Conservation (phyloP, 1,140 invertebrate species). For the Drosophila repleta region DNA sequence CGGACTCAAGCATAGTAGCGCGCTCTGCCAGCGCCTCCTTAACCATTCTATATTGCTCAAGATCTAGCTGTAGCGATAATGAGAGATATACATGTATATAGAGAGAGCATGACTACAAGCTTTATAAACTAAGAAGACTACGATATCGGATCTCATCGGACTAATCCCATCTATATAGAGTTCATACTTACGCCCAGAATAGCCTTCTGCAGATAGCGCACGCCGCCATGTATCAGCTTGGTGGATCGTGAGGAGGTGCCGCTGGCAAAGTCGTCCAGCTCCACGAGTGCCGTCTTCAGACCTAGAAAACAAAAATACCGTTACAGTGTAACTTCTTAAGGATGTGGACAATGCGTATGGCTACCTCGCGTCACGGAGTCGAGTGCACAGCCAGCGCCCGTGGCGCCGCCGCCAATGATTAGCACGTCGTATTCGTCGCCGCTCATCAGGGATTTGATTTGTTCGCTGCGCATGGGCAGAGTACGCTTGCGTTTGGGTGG, state of each 20-base stretch:
- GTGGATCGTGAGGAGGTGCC: conserved; percentile 98
- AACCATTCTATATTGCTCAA: conserved; percentile 98
- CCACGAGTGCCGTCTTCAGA: conserved; percentile 97
- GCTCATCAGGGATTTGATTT: conserved; percentile 91
- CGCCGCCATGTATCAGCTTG: conserved; percentile 99
- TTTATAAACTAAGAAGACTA: not conserved
- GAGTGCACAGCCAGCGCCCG: conserved; percentile 95
- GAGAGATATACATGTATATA: not conserved
- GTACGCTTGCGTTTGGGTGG: conserved; percentile 88
- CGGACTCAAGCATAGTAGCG: conserved; percentile 96
- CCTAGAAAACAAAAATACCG: conserved; percentile 10
- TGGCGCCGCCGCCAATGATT: conserved; percentile 98
- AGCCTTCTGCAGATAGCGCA: conserved; percentile 98
- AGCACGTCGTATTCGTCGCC: conserved; percentile 95
- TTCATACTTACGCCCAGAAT: conserved; percentile 88
- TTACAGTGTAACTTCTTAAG: not conserved
- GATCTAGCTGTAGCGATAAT: conserved; percentile 88
- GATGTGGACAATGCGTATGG: not conserved
- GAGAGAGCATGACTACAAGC: conserved; percentile 25
- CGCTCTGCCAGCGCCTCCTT: conserved; percentile 98
- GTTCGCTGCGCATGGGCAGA: conserved; percentile 91
- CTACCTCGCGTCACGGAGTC: conserved; percentile 93
- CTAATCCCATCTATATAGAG: no score
- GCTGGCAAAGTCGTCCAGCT: conserved; percentile 98
- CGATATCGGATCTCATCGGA: not conserved